phyloP scores from a whole-genome alignment of 2,797 vertebrate genomes.

The Pelobates cultripes region DNA sequence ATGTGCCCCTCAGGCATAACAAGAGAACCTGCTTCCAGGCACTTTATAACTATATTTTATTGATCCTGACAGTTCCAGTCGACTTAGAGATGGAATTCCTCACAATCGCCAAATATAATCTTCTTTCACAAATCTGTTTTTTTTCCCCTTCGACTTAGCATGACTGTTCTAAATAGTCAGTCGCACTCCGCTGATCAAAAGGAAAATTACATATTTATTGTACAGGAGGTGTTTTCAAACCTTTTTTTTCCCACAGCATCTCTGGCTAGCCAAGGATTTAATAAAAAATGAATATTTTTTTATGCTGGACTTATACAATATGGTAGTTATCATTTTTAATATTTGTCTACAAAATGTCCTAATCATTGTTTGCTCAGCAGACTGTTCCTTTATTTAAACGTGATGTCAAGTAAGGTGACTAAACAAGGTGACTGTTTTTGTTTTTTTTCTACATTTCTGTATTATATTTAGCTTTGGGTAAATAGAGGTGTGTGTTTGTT shows the following conservation, averaged over 20 bases:
- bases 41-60: slow-evolving; percentile 41
- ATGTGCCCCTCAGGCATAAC: neutral
- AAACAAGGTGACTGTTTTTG: too few relatives aligned
- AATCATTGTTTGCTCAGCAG: too few relatives aligned
- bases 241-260: neutral
- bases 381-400: too few relatives aligned
- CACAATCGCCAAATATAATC: slow-evolving; percentile 36
- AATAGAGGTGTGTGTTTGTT: too few relatives aligned
- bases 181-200: neutral
- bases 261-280: too few relatives aligned
- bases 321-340: neutral
- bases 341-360: too few relatives aligned
- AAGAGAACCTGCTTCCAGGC: slow-evolving; percentile 5
- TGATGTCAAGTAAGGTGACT: too few relatives aligned
- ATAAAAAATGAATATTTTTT: neutral
- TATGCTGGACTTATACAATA: neutral
- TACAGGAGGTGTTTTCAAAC: neutral
- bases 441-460: too few relatives aligned
- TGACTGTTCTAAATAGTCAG: slow-evolving; percentile 32
- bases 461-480: too few relatives aligned
- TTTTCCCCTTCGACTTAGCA: slow-evolving; percentile 1
- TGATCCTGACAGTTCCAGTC: slow-evolving; percentile 38
- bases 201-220: neutral
- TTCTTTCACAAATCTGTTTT: slow-evolving; percentile 28
- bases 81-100: slow-evolving; percentile 38